Evolutionary conservation across 2,888 invertebrate species (phyloP).

Genomic region (Cyrtodaria siliqua): DNA sequence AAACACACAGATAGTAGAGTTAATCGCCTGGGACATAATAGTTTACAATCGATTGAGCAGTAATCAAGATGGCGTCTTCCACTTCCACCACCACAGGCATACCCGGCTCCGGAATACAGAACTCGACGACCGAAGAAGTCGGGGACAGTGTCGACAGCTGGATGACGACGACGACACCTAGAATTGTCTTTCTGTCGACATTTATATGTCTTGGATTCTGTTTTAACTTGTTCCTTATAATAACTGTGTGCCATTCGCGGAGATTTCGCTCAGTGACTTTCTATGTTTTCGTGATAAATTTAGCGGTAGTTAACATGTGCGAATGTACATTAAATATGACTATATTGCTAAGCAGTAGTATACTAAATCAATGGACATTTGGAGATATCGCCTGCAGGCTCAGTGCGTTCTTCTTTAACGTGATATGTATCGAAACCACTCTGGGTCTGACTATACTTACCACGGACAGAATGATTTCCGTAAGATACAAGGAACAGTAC

Average conservation of each 20-base stretch:
- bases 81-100: neutral
- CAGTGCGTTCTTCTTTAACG: slow-evolving; percentile 76
- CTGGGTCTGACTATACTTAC: slow-evolving; percentile 71
- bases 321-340: slow-evolving; percentile 81
- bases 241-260: slow-evolving; percentile 73
- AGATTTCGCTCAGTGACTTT: slow-evolving; percentile 67
- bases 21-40: too few species aligned
- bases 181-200: slow-evolving; percentile 72
- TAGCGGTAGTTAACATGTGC: slow-evolving; percentile 75
- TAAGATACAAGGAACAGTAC: slow-evolving; percentile 69
- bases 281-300: slow-evolving; percentile 75
- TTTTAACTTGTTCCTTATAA: slow-evolving; percentile 76
- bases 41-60: too few species aligned
- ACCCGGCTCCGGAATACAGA: neutral
- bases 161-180: slow-evolving; percentile 47
- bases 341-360: slow-evolving; percentile 74
- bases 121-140: slow-evolving; percentile 12
- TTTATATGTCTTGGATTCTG: slow-evolving; percentile 77
- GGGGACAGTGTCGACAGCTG: slow-evolving; percentile 27
- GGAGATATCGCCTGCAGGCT: slow-evolving; percentile 73
- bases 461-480: slow-evolving; percentile 78
- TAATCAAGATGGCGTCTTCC: slow-evolving; percentile 9
- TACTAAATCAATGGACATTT: slow-evolving; percentile 74
- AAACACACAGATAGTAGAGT: neutral
- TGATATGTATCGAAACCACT: slow-evolving; percentile 71